Percentiles rank a stretch among this genome's conserved stretches.
Conservation (phyloP, 2,888 invertebrate genomes). For the Stenoptilia bipunctidactyla region DNA sequence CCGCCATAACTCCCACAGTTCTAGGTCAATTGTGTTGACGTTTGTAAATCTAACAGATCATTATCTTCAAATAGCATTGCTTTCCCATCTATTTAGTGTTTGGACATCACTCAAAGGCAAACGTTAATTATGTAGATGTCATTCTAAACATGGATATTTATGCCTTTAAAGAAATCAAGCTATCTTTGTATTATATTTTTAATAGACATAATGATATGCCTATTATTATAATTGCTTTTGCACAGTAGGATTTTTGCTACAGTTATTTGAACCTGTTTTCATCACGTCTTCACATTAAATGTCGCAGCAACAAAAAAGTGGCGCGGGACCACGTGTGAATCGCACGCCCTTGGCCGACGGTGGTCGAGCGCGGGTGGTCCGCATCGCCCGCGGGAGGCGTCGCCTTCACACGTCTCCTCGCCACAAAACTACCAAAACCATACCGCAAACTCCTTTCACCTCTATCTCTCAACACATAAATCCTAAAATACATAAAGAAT, state of each 20-base stretch:
- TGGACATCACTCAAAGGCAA: not conserved
- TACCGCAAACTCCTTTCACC: slow-evolving; percentile 27
- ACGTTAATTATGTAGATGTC: not conserved
- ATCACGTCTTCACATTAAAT: no score
- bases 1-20: slow-evolving; percentile 25
- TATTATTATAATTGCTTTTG: no score
- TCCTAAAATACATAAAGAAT: slow-evolving; percentile 11
- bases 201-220: no score
- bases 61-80: slow-evolving; percentile 23
- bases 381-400: slow-evolving; percentile 44
- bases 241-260: no score
- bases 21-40: slow-evolving; percentile 53
- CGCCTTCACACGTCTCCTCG: slow-evolving; percentile 44
- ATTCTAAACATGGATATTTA: no score
- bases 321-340: slow-evolving; percentile 31
- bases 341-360: slow-evolving; percentile 40
- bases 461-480: slow-evolving; percentile 14
- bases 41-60: slow-evolving; percentile 41
- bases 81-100: not conserved
- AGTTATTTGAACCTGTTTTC: not conserved
- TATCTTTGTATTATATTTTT: no score
- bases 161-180: no score
- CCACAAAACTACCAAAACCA: slow-evolving; percentile 25
- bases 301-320: slow-evolving; percentile 15
- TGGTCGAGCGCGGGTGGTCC: slow-evolving; percentile 59